These are phyloP conservation scores for Caerostris extrusa DNA, from an alignment of 1,140 invertebrate genomes.

Conservation along the genomic window DNA sequence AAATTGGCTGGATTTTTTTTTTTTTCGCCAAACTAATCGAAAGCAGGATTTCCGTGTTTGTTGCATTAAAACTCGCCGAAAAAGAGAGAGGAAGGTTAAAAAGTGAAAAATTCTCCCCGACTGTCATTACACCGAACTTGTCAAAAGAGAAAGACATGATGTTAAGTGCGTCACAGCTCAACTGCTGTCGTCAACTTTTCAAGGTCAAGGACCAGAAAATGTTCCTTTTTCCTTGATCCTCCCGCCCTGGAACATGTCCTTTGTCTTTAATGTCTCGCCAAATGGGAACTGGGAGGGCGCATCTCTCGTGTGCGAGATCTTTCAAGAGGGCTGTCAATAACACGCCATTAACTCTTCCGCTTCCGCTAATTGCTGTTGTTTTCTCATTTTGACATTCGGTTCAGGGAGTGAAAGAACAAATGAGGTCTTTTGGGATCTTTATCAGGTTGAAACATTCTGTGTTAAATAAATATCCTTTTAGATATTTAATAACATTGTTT, in stretches of 20 bases:
- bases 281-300: background rate
- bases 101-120: slow-evolving; percentile 1
- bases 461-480: too few relatives aligned
- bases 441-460: too few relatives aligned
- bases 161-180: slow-evolving; percentile 12
- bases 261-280: background rate
- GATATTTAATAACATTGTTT: too few relatives aligned
- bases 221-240: background rate
- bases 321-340: background rate
- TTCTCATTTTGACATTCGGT: background rate
- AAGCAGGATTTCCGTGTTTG: slow-evolving; percentile 28
- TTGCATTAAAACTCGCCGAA: background rate
- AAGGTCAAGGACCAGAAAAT: slow-evolving; percentile 41
- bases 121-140: slow-evolving; percentile 9
- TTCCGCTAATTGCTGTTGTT: background rate
- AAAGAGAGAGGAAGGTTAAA: slow-evolving; percentile 5
- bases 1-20: background rate
- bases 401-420: too few relatives aligned
- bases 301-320: background rate
- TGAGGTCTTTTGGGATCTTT: too few relatives aligned
- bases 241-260: background rate
- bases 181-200: background rate
- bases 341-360: background rate
- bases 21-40: background rate
- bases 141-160: background rate